phyloP scores from a whole-genome alignment of 2,113 vertebrate species.

The Callipepla squamata region DNA sequence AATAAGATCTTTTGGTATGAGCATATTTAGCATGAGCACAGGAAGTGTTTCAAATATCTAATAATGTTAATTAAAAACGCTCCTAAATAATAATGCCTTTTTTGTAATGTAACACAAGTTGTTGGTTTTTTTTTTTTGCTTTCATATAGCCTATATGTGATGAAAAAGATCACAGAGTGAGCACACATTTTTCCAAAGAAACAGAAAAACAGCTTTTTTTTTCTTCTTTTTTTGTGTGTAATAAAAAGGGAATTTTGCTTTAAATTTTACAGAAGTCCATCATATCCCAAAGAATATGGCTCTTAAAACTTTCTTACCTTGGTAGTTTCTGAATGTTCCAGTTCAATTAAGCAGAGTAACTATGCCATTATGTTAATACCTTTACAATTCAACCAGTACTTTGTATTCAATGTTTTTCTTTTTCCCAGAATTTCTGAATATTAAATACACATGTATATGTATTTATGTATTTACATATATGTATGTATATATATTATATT shows the following conservation, averaged over 20 bases:
- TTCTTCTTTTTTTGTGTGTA: neutral
- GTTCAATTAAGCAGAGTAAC: neutral
- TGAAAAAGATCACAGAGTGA: neutral
- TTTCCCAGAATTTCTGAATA: neutral
- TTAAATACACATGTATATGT: neutral
- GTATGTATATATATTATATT: neutral
- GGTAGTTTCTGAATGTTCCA: neutral
- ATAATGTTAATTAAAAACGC: conserved; percentile 24
- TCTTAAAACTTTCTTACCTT: neutral
- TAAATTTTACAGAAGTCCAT: neutral
- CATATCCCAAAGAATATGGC: neutral
- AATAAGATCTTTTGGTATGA: conserved; percentile 27
- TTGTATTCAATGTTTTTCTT: neutral
- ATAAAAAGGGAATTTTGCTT: neutral
- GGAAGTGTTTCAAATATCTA: neutral
- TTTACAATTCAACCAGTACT: neutral
- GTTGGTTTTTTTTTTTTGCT: no score
- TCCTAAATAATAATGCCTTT: neutral
- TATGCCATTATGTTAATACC: neutral
- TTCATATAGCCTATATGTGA: neutral
- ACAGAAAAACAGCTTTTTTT: neutral
- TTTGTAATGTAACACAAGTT: neutral
- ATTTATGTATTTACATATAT: no score
- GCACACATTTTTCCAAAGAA: neutral
- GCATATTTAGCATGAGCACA: neutral